Conservation (phyloP, 64 coral and sea anemone genomes). For the Astreopora myriophthalma region DNA sequence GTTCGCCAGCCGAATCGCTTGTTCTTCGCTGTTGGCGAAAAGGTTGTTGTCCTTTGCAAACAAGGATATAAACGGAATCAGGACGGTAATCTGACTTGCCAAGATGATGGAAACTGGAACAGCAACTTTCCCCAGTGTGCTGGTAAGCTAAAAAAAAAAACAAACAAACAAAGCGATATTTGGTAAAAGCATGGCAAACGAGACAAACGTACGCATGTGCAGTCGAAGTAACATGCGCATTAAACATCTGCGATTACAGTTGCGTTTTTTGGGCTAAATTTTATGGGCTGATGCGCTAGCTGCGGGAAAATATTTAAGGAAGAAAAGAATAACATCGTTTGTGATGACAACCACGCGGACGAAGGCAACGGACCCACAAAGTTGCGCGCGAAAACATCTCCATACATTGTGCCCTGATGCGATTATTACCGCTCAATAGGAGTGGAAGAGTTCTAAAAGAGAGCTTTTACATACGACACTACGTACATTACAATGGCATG, state of each 20-base stretch:
- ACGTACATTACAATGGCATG: background rate
- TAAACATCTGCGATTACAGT: too few relatives aligned
- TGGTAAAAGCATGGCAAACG: too few relatives aligned
- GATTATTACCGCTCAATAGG: background rate
- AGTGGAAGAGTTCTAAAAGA: background rate
- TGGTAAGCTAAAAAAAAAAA: background rate
- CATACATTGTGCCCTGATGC: background rate
- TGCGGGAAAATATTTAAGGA: too few relatives aligned
- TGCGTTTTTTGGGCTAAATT: too few relatives aligned
- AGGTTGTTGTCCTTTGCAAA: slow-evolving; percentile 22
- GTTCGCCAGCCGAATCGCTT: slow-evolving; percentile 1
- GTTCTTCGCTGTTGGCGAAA: slow-evolving; percentile 49
- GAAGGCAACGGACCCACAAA: background rate
- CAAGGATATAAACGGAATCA: slow-evolving; percentile 31
- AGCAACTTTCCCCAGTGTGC: slow-evolving; percentile 35
- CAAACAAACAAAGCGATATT: too few relatives aligned
- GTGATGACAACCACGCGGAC: too few relatives aligned
- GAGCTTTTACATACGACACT: too few relatives aligned
- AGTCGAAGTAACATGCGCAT: too few relatives aligned
- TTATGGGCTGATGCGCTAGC: too few relatives aligned
- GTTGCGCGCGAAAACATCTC: background rate
- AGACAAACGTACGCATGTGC: too few relatives aligned
- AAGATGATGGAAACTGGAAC: slow-evolving; percentile 21
- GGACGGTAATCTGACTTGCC: slow-evolving; percentile 44
- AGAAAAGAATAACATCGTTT: too few relatives aligned